Percentiles rank a stretch among this genome's conserved stretches.
Conservation (phyloP, 2,797 vertebrate species). For the Neoniphon sammara region DNA sequence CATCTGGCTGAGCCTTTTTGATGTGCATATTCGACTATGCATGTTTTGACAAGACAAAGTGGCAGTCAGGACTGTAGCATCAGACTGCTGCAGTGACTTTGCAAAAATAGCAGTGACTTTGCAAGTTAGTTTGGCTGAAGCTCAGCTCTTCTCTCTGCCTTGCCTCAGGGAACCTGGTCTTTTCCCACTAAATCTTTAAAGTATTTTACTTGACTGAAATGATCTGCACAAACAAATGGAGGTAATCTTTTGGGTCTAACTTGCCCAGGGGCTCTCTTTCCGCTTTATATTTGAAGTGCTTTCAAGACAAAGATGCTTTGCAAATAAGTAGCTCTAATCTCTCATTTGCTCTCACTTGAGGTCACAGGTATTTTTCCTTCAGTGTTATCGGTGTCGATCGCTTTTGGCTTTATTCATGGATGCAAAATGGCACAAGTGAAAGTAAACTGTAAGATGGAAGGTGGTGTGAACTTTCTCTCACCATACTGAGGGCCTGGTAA, state of each 20-base stretch:
- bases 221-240: constrained; percentile 17
- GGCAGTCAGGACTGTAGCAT: not conserved
- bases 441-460: not conserved
- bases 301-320: constrained; percentile 11
- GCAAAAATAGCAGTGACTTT: constrained; percentile 40
- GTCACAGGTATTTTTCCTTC: not conserved
- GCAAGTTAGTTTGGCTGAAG: constrained; percentile 20
- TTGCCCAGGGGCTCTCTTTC: not conserved
- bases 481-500: constrained; percentile 85
- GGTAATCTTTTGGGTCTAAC: constrained; percentile 20
- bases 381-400: not conserved
- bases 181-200: constrained; percentile 1
- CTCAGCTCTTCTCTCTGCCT: constrained; percentile 5
- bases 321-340: constrained; percentile 12
- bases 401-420: not conserved
- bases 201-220: constrained; percentile 5
- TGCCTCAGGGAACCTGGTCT: constrained; percentile 23
- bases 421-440: not conserved
- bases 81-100: constrained; percentile 46
- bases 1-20: constrained; percentile 6
- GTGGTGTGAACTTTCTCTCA: constrained; percentile 64
- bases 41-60: constrained; percentile 11
- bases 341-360: constrained; percentile 8
- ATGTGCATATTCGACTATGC: constrained; percentile 7
- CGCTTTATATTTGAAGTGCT: not conserved